Evolutionary conservation across 1,140 invertebrate genomes (phyloP).

Genomic region (Ceratina calcarata): DNA sequence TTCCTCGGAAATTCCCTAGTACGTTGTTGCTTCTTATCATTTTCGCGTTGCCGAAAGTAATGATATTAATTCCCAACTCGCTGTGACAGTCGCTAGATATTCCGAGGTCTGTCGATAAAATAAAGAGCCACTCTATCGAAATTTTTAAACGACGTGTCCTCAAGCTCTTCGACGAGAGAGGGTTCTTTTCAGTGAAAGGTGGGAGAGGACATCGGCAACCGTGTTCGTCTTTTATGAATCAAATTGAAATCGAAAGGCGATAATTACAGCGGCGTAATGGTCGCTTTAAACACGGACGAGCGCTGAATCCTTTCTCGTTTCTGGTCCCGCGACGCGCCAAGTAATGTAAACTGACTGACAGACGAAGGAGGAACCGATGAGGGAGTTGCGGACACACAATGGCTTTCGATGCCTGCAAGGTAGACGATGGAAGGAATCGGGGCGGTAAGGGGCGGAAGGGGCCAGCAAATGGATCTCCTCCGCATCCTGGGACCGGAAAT

Average conservation of each 20-base stretch:
- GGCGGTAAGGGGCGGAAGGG: conserved; percentile 38
- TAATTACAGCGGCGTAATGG: conserved; percentile 74
- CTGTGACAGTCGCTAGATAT: not conserved
- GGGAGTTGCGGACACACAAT: conserved; percentile 68
- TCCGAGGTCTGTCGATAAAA: not conserved
- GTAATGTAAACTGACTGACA: conserved; percentile 75
- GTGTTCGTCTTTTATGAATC: conserved; percentile 57
- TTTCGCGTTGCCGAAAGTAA: not conserved
- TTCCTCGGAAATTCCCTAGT: not conserved
- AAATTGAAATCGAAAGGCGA: conserved; percentile 71
- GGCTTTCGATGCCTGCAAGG: conserved; percentile 71
- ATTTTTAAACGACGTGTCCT: conserved; percentile 22
- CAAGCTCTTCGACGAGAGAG: not conserved
- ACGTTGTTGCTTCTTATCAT: not conserved
- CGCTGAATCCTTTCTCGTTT: conserved; percentile 40
- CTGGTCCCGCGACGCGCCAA: conserved; percentile 41
- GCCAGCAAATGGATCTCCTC: conserved; percentile 77
- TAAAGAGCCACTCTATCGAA: not conserved
- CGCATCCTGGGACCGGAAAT: conserved; percentile 75
- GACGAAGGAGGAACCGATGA: conserved; percentile 63
- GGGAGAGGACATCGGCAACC: not conserved
- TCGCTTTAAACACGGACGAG: conserved; percentile 67
- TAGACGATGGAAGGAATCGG: conserved; percentile 65
- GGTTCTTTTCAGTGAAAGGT: not conserved
- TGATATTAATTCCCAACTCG: too few relatives aligned